These are phyloP conservation scores for Carcharodon carcharias DNA, from an alignment of 2,797 vertebrate species.

Conservation along the genomic window DNA sequence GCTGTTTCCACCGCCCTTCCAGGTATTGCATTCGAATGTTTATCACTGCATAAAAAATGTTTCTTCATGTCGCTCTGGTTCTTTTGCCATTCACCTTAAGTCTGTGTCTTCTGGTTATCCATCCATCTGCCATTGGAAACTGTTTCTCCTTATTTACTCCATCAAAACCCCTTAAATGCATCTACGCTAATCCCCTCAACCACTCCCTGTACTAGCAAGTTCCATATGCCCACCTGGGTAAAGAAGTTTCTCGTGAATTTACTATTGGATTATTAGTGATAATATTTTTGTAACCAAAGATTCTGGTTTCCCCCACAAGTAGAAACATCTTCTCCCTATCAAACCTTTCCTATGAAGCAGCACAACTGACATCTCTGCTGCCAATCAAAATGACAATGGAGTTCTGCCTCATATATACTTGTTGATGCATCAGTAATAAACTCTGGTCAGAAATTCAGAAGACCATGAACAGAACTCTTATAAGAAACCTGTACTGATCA, in stretches of 20 bases:
- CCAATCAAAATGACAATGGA: not conserved
- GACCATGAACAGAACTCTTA: not conserved
- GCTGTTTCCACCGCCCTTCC: not conserved
- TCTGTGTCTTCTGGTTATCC: not conserved
- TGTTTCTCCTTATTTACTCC: not conserved
- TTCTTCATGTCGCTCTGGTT: not conserved
- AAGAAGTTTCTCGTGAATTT: not conserved
- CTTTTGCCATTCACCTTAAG: not conserved
- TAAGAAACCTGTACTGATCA: not conserved
- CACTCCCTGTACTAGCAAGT: not conserved
- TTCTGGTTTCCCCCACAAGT: not conserved
- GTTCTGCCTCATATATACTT: not conserved
- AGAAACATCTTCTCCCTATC: too few species aligned
- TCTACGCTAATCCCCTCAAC: not conserved
- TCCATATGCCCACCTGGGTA: not conserved
- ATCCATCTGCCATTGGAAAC: not conserved
- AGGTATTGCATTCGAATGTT: not conserved
- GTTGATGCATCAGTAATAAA: not conserved
- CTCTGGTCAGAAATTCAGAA: not conserved
- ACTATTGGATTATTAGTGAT: not conserved
- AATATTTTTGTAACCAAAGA: not conserved
- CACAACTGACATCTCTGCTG: not conserved
- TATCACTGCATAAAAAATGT: not conserved
- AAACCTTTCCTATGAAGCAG: not conserved
- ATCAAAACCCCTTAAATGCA: not conserved